These are phyloP conservation scores for Cyphomyrus discorhynchus DNA, from an alignment of 2,113 vertebrate species.

Conservation along the genomic window DNA sequence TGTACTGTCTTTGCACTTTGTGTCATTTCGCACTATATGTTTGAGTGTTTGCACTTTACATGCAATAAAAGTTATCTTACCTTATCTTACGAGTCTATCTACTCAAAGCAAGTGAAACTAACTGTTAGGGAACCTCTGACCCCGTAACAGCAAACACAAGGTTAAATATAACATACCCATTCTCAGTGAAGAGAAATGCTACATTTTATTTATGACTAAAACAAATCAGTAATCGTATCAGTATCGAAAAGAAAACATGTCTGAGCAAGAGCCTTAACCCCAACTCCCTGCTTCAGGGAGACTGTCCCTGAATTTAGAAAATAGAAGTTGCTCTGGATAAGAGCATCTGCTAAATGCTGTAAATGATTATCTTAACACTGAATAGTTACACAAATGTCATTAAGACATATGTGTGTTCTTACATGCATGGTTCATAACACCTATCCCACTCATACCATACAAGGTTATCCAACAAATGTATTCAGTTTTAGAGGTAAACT, in stretches of 20 bases:
- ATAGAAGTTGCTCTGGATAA: too few species aligned
- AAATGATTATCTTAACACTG: too few species aligned
- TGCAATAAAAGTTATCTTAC: background rate
- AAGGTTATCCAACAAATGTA: too few species aligned
- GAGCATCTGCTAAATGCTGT: too few species aligned
- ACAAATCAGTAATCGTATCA: background rate
- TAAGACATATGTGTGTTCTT: too few species aligned
- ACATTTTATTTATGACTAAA: background rate
- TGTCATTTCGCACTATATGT: background rate
- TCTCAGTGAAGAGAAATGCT: background rate
- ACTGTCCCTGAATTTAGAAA: too few species aligned
- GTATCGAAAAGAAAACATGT: background rate
- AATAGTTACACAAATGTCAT: too few species aligned
- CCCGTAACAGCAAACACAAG: constrained; percentile 16
- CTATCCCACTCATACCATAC: too few species aligned
- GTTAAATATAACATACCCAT: background rate
- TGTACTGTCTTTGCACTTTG: background rate
- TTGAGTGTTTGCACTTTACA: background rate
- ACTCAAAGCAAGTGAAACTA: background rate
- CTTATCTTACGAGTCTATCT: background rate
- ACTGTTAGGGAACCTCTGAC: background rate
- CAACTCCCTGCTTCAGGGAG: too few species aligned
- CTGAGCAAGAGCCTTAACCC: too few species aligned
- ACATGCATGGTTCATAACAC: too few species aligned
- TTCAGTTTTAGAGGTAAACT: too few species aligned